Evolutionary conservation across 2,113 vertebrate genomes (phyloP).

Genomic region (Periophthalmus modestus): DNA sequence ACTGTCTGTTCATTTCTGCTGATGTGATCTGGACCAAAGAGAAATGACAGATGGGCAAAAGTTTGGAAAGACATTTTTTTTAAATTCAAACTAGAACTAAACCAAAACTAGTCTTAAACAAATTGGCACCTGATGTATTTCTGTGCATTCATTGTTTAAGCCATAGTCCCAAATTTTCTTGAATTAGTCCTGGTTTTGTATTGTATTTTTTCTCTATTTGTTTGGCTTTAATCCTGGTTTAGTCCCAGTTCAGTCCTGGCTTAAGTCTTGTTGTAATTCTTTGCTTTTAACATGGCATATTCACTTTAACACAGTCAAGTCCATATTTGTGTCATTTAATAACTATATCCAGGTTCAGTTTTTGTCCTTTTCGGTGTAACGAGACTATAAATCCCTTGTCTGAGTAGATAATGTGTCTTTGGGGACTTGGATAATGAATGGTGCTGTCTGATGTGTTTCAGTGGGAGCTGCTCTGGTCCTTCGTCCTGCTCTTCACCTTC

Average conservation of each 20-base stretch:
- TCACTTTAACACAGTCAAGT: too few relatives aligned
- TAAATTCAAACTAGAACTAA: too few relatives aligned
- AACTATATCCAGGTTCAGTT: too few relatives aligned
- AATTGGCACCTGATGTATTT: too few relatives aligned
- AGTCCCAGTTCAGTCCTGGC: neutral
- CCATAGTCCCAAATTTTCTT: too few relatives aligned
- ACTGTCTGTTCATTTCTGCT: conserved; percentile 1
- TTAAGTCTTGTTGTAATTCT: neutral
- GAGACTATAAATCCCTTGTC: neutral
- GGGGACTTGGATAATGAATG: conserved; percentile 1
- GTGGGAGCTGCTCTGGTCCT: conserved; percentile 97
- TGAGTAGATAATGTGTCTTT: neutral
- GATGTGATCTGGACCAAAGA: conserved; percentile 21
- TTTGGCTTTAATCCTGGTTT: neutral
- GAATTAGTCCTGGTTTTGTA: too few relatives aligned
- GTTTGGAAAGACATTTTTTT: conserved; percentile 13
- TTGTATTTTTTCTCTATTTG: too few relatives aligned
- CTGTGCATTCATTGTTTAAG: too few relatives aligned
- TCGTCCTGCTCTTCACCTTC: conserved; percentile 89
- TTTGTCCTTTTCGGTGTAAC: neutral
- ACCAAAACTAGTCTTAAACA: too few relatives aligned
- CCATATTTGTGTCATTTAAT: too few relatives aligned
- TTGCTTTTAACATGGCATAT: neutral
- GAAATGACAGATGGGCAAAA: conserved; percentile 1
- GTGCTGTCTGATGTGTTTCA: conserved; percentile 51